These are phyloP conservation scores for Columba guinea DNA, from an alignment of 2,797 vertebrate species.

Conservation along the genomic window DNA sequence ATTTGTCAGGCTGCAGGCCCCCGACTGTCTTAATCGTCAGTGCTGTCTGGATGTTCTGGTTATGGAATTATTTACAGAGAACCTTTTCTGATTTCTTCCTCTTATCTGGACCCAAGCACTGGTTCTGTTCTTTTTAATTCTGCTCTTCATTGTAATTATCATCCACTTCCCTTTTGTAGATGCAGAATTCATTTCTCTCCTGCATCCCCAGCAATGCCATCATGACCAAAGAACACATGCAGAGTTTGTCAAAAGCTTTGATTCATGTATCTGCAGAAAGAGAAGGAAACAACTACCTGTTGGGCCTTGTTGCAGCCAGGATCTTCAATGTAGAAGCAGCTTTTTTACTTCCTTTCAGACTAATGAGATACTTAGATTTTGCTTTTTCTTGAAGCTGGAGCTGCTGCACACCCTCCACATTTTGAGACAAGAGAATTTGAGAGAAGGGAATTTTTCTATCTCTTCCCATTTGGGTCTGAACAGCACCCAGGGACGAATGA, in stretches of 20 bases:
- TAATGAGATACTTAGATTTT: constrained; percentile 94
- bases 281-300: constrained; percentile 93
- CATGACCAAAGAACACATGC: constrained; percentile 92
- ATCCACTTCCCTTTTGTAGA: constrained; percentile 92
- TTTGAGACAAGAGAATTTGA: constrained; percentile 85
- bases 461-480: constrained; percentile 92
- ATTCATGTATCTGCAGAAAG: constrained; percentile 95
- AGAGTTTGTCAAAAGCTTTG: constrained; percentile 97
- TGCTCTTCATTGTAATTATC: constrained; percentile 89
- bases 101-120: constrained; percentile 90
- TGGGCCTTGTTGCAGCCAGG: constrained; percentile 87
- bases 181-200: constrained; percentile 97
- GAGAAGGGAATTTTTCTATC: constrained; percentile 84
- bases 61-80: constrained; percentile 98
- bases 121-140: constrained; percentile 91
- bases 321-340: constrained; percentile 92
- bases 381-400: constrained; percentile 94
- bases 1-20: constrained; percentile 90
- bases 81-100: constrained; percentile 96
- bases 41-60: constrained; percentile 94
- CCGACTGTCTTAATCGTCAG: constrained; percentile 95
- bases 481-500: constrained; percentile 89
- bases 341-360: constrained; percentile 90
- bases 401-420: constrained; percentile 89
- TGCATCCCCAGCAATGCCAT: constrained; percentile 97